Base-by-base conservation (phyloP, 2,888 invertebrate genomes). In the Chrysina gloriosa region DNA sequence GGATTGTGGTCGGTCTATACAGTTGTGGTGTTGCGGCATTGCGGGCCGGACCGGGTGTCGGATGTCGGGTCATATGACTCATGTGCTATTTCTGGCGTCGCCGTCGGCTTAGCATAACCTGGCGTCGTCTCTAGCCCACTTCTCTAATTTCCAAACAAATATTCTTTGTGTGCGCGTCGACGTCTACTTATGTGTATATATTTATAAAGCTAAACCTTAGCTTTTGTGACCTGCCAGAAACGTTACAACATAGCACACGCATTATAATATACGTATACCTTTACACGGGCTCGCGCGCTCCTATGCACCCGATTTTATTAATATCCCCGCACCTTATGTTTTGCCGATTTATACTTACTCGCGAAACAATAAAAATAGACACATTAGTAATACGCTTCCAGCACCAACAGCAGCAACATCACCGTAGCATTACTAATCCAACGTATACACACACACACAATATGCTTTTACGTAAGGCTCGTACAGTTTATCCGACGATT, bases 71-170 rank as follows among this genome's bases (percentile, higher is more conserved):
- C 73, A 69, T 72, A 74, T 79, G 79, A 79, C 75, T 78, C 79
- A 79, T 69, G 72, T 67, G 76, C 77, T 79, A 78, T 78, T 77
- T 78, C 77, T 76, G 77, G 77, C 78, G 73, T 72, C 75, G 73
- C 72, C 73, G 75, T 73, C 75, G 73, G 73, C 75, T 74, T 77
- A 74, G 69, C 69, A 67, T 73, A 74, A 73, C 73, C 72, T 71
- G 74, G 73, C 74, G 74, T 74, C 73, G 72, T 64, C 68, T 70
- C 69, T 72, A 73, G 72, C 70, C 72, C 72, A 73, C 73, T 74
- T 74, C 73, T 74, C 73, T 72, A 72, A 72, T 74, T 74, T 73
- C 73, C 71, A 73, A 73, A 73, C 71, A 71, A 70, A 74, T 67
- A 54, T 68, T 73, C 69, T 69, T 63, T 58, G 70, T 70, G 70